Base-by-base conservation (phyloP, 2,113 vertebrate genomes). In the Poicephalus gulielmi region DNA sequence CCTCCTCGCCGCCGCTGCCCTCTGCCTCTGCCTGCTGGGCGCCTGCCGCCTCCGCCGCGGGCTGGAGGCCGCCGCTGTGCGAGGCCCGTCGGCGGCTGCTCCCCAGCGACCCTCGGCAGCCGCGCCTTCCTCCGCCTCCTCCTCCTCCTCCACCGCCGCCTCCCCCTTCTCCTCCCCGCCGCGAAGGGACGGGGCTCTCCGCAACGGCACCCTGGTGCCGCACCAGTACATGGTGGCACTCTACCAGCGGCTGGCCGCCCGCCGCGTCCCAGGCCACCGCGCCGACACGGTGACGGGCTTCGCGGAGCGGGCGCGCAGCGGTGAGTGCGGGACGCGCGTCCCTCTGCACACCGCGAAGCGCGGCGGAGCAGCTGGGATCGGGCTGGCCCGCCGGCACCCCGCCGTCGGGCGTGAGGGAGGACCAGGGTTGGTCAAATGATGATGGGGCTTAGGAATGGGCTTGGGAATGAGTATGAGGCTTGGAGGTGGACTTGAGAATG, bases 281-380 rank as follows among this genome's bases (percentile, higher is more conserved):
- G 97, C 98, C 28, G 98, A 99, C 96, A 99, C 98, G 2, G 98
- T 99, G 92, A 99, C 98, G 79, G 98, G 98, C 97, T 99, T 99
- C 96, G 97, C 97, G 31, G 98, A 99, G 89, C 98, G 97, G 95
- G 97, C 97, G 78, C 95, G 88, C 74, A 94, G 84, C 83, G 95
- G 95, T 96, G 97, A 96, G 96, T 83, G 66, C 49, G 14, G 64
- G 52, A 15, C 76, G 68, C 59, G 10, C 76, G 15, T 30, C 47
- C 31, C 79, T 11, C 77, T 50, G 71, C 78, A 59, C 68, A 6
- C 53, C 37, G n/a, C 43, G 7, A 13, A 35, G 50, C 10, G 9
- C 39, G 27, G 22, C 31, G 6, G 46, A 55, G 22, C 17, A 69
- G n/a, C 25, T 12, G 50, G 28, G 60, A 52, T 10, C 31, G 37